Evolutionary conservation across 23 tunicate genomes (phyloP).

Genomic region (Clavelina lepadiformis): DNA sequence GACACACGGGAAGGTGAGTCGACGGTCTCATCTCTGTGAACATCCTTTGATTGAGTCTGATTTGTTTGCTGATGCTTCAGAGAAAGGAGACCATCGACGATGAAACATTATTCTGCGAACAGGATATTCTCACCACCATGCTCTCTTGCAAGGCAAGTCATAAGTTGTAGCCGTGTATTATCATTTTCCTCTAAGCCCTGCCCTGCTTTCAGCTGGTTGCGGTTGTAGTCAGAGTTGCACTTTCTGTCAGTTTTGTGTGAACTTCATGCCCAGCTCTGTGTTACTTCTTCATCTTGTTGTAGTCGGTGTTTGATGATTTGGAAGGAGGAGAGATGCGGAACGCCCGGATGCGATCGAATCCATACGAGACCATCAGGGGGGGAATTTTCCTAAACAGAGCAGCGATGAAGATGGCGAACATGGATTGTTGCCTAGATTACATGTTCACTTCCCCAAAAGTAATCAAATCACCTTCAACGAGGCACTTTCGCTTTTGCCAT

Average conservation of each 20-base stretch:
- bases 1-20: conserved; percentile 53
- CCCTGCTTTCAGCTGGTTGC: too few relatives aligned
- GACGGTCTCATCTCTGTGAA: too few relatives aligned
- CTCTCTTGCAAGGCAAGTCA: conserved; percentile 63
- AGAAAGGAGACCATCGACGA: conserved; percentile 66
- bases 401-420: conserved; percentile 98
- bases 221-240: too few relatives aligned
- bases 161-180: background rate
- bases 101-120: conserved; percentile 67
- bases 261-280: too few relatives aligned
- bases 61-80: too few relatives aligned
- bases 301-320: conserved; percentile 85
- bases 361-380: conserved; percentile 76
- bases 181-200: background rate
- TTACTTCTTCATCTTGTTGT: background rate
- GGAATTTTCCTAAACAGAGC: conserved; percentile 83
- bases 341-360: conserved; percentile 74
- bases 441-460: conserved; percentile 82
- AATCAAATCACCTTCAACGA: too few relatives aligned
- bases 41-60: too few relatives aligned
- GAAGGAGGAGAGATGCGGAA: conserved; percentile 82
- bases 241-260: too few relatives aligned
- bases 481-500: too few relatives aligned
- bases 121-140: conserved; percentile 38
- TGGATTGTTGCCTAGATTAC: conserved; percentile 67